Evolutionary conservation across 1,140 invertebrate species (phyloP).

Genomic region (Pseudomyrmex concolor): DNA sequence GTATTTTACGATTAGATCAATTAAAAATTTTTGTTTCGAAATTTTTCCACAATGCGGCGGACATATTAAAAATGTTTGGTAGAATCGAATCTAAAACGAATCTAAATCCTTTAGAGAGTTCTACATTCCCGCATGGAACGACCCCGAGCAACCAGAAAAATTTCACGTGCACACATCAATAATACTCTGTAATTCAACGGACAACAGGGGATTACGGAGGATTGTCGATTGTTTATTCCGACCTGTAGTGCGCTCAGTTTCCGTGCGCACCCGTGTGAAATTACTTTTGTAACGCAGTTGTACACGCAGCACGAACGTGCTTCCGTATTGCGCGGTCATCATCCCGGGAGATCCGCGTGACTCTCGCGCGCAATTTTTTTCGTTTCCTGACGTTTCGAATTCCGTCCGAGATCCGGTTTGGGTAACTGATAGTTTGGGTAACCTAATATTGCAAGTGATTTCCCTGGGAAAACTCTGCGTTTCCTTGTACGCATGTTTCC

Average conservation of each 20-base stretch:
- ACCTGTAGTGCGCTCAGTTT: not conserved
- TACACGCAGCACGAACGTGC: not conserved
- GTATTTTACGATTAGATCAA: not conserved
- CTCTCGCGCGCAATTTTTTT: not conserved
- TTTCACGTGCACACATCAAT: slow-evolving; percentile 26
- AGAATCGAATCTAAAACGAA: too few species aligned
- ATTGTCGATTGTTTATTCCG: slow-evolving; percentile 37
- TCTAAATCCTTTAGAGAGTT: not conserved
- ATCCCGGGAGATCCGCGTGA: slow-evolving; percentile 6
- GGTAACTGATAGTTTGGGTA: slow-evolving; percentile 31
- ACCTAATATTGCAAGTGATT: slow-evolving; percentile 1
- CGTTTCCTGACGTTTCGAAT: slow-evolving; percentile 27
- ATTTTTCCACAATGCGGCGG: not conserved
- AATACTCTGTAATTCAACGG: slow-evolving; percentile 18
- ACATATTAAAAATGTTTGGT: not conserved
- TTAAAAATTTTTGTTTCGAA: not conserved
- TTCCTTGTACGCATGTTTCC: not conserved
- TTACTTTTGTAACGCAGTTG: slow-evolving; percentile 51
- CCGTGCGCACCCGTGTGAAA: slow-evolving; percentile 1
- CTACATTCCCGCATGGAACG: not conserved
- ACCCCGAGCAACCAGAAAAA: not conserved
- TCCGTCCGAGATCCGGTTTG: slow-evolving; percentile 16
- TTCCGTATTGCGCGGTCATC: not conserved
- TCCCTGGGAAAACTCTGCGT: not conserved
- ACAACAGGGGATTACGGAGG: slow-evolving; percentile 16